Evolutionary conservation across 2,797 vertebrate genomes (phyloP).

Genomic region (Diglossa cyanea): DNA sequence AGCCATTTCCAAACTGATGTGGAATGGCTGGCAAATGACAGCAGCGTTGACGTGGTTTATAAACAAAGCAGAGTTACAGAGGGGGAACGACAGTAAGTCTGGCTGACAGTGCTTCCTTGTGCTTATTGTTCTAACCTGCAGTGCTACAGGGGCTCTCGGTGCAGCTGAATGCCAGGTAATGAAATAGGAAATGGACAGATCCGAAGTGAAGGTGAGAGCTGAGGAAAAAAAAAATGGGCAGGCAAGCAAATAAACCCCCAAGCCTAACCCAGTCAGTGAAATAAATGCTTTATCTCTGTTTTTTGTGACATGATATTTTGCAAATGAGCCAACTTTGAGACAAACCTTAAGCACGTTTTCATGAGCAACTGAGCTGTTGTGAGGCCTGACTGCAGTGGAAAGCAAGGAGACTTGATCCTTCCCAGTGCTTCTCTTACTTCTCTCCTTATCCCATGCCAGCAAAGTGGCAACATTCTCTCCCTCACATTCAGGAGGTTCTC

Average conservation of each 20-base stretch:
- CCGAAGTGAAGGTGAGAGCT: background rate
- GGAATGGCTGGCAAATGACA: conserved; percentile 83
- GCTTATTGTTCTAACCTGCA: background rate
- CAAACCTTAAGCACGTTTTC: background rate
- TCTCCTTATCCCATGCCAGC: background rate
- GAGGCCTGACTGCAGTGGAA: background rate
- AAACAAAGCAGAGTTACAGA: conserved; percentile 73
- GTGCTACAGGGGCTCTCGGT: background rate
- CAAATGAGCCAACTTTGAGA: background rate
- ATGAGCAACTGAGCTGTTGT: background rate
- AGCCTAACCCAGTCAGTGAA: background rate
- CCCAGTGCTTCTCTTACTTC: background rate
- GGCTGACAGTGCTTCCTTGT: background rate
- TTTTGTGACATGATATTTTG: background rate
- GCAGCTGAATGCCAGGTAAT: background rate
- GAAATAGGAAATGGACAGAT: background rate
- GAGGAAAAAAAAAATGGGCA: background rate
- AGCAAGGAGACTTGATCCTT: background rate
- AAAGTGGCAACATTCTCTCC: background rate
- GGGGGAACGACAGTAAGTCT: conserved; percentile 77
- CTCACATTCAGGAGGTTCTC: background rate
- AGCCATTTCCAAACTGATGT: conserved; percentile 68
- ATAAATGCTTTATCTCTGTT: background rate
- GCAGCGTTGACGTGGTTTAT: conserved; percentile 70
- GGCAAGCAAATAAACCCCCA: accelerated